Evolutionary conservation across 1,140 invertebrate species (phyloP), one percentile per base, ranked within the genome.

Genomic region (Hormaphis cornu): DNA sequence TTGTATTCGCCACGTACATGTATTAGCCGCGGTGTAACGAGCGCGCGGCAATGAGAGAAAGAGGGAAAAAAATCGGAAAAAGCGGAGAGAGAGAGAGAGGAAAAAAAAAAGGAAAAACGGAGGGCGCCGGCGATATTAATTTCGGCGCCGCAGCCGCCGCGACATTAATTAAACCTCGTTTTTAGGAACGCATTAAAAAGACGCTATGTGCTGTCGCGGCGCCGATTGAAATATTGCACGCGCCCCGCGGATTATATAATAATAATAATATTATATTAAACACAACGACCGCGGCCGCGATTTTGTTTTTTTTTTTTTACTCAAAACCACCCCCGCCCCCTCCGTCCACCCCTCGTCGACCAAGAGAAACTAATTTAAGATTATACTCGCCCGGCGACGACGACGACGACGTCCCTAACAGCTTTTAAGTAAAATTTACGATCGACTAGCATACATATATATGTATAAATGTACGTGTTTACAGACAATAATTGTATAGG

Each of bases 101-200:
- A 63, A 12, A 44, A 35, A 40, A 58, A 18, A 35, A 48, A 20
- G 16, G 35, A 28, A 42, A n/a, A 66, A 66, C 28, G 28, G 54
- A 58, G 35, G 16, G 40, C 44, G 61, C 44, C 7, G 61, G 44
- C 44, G 44, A 66, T 66, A 66, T 66, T 66, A 66, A 66, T 66
- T 66, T 66, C 28, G 61, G 61, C 22, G 44, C 10, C 28, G 61
- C 61, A 46, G 61, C 61, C 61, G 61, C 44, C 61, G 42, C 44
- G 61, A 66, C 61, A 66, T 66, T 66, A 66, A 66, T 66, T 66
- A 66, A 66, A 66, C 61, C 61, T 66, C 61, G 61, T 66, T 66
- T 66, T 66, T 66, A 33, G 44, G 61, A 66, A 66, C 61, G 42
- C 61, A 66, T 66, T 66, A 66, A 66, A 66, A 66, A 66, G 61